Base-by-base conservation (phyloP, 2,888 invertebrate species). In the Opisthograptis luteolata region DNA sequence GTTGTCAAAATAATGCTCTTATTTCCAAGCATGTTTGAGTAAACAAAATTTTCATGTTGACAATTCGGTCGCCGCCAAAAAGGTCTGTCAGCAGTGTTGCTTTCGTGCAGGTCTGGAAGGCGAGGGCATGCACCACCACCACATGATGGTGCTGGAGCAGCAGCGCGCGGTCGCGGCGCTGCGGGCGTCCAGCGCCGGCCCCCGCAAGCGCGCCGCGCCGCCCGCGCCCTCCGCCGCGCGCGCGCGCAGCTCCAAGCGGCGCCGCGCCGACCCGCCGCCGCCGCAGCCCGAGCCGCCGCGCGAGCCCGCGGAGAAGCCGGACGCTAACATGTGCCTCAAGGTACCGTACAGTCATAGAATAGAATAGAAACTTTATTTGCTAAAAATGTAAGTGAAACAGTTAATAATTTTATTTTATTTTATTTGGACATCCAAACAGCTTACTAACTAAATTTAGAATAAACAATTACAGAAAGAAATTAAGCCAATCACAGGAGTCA, bases 261-360 rank as follows among this genome's bases (percentile, higher is more conserved):
- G 81, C 36, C 77, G 81, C 58, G 75, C 74, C 50, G 82, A 73
- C 32, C 76, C 73, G 58, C 77, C 89, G 37, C 82, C 89, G 51
- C 82, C 89, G 52, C 82, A 84, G 60, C 86, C 91, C 44, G 92
- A 92, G 43, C 92, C 93, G 47, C 92, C 93, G 22, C 84, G 93
- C n/a, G 94, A 94, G 74, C 94, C 94, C 13, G 86, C 87, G 0
- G 96, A 96, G 81, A 96, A 96, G 66, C 96, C 96, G 0, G 96
- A 96, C 76, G 96, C 96, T 0, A 95, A 96, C 73, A 95, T 96
- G 95, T 96, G 96, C 27, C 19, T 47, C 2, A 42, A 42, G 41
- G 41, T 32, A 24, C n/a, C 1, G 8, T 7, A 1, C 7, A 20
- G 1, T 3, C 20, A 6, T 1, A 20, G 7, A 3, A 20, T 7